phyloP scores from a whole-genome alignment of 2,888 invertebrate genomes.

The Athripsodes cinereus region DNA sequence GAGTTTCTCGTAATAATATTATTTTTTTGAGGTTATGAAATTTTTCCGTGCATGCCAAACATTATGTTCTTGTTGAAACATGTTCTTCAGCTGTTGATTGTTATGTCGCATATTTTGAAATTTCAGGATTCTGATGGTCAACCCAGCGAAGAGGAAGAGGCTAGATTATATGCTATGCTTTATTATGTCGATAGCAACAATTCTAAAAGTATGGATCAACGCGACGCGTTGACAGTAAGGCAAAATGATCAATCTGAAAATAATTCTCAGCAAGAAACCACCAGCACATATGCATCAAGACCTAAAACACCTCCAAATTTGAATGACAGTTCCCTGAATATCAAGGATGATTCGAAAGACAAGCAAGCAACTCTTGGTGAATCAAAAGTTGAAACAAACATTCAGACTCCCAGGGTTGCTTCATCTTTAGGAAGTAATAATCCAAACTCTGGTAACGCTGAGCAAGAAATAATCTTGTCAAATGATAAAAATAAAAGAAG shows the following conservation, averaged over 20 bases:
- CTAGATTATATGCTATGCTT: constrained; percentile 45
- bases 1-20: background rate
- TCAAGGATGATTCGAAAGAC: too few relatives aligned
- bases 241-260: too few relatives aligned
- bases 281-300: too few relatives aligned
- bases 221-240: too few relatives aligned
- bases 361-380: too few relatives aligned
- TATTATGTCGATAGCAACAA: constrained; percentile 39
- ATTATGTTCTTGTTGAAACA: background rate
- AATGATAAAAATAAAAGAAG: background rate
- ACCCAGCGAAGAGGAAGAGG: constrained; percentile 39
- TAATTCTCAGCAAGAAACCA: too few relatives aligned
- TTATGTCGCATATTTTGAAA: constrained; percentile 15
- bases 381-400: too few relatives aligned
- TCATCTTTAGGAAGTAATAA: background rate
- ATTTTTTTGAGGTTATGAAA: background rate
- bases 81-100: too few relatives aligned
- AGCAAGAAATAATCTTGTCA: background rate
- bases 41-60: too few relatives aligned
- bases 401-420: background rate
- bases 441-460: background rate
- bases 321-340: too few relatives aligned
- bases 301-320: too few relatives aligned
- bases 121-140: constrained; percentile 42
- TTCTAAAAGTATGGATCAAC: constrained; percentile 21